These are phyloP conservation scores for Talpa occidentalis DNA, from an alignment of 2,113 vertebrate species.

Conservation along the genomic window DNA sequence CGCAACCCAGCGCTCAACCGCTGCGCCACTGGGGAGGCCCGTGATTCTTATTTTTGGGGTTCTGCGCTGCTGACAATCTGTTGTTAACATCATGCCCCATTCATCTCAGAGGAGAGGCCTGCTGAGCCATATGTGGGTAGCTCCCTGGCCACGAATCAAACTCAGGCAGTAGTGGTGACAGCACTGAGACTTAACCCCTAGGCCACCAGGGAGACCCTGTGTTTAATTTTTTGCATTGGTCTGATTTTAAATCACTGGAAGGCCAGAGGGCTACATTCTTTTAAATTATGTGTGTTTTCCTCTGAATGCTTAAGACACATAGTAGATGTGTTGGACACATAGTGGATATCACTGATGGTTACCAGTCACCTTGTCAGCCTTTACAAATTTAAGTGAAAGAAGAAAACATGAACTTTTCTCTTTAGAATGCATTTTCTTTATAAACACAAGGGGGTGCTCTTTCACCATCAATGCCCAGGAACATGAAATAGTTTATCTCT, in stretches of 20 bases:
- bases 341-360: not conserved
- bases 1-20: too few relatives aligned
- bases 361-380: not conserved
- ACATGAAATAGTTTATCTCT: not conserved
- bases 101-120: too few relatives aligned
- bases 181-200: too few relatives aligned
- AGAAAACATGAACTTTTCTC: not conserved
- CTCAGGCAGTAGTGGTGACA: too few relatives aligned
- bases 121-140: too few relatives aligned
- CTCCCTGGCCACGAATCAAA: too few relatives aligned
- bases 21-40: too few relatives aligned
- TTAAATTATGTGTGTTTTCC: not conserved
- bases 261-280: not conserved
- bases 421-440: constrained; percentile 27
- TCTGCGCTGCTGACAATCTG: too few relatives aligned
- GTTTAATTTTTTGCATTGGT: constrained; percentile 25
- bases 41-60: too few relatives aligned
- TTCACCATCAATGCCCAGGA: not conserved
- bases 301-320: not conserved
- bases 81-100: too few relatives aligned
- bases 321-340: not conserved
- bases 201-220: not conserved
- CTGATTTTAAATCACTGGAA: not conserved
- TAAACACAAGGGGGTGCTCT: constrained; percentile 79
- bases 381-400: not conserved